Base-by-base conservation (phyloP, 2,888 invertebrate genomes). In the Pycnomerus fuliginosus region DNA sequence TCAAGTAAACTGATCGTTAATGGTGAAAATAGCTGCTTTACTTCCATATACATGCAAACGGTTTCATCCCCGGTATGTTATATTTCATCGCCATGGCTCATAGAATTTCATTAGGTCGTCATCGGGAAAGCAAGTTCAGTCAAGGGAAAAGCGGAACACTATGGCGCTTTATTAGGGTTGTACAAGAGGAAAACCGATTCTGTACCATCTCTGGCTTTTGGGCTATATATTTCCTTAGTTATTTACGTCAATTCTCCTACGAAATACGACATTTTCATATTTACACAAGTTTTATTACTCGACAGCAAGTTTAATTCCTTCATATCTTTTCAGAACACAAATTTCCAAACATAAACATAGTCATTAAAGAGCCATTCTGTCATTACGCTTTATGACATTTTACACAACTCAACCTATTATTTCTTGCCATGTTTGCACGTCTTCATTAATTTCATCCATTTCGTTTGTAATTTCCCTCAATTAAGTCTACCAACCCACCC, bases 71-170 rank as follows among this genome's bases (percentile, higher is more conserved):
- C 54, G 56, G 50, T 58, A 56, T 45, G 57, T 58, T 60, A 60
- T 66, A 66, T 65, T 62, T 65, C 61, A 63, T 63, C 60, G 61
- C 60, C 58, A 68, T 65, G 67, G 61, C 64, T 62, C 68, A 67
- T 67, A 67, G 68, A 67, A 64, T 67, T 67, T 68, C 67, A 67
- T 67, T 67, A 67, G 65, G 64, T 64, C 65, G 65, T 67, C 66
- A 66, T 63, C 54, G 64, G 57, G 62, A 62, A 60, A 58, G 60
- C 60, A 65, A 58, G 60, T 60, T 57, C 64, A 64, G 54, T 60
- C 61, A 57, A 66, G 67, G 63, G 65, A 62, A 65, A 63, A 64
- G 63, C 62, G 63, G 61, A 66, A 60, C 57, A 60, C 59, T 56
- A 60, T 61, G 56, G 25, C 58, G 56, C 60, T 67, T 67, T 66